Conservation (phyloP, 2,888 invertebrate genomes). For the Patella caerulea region DNA sequence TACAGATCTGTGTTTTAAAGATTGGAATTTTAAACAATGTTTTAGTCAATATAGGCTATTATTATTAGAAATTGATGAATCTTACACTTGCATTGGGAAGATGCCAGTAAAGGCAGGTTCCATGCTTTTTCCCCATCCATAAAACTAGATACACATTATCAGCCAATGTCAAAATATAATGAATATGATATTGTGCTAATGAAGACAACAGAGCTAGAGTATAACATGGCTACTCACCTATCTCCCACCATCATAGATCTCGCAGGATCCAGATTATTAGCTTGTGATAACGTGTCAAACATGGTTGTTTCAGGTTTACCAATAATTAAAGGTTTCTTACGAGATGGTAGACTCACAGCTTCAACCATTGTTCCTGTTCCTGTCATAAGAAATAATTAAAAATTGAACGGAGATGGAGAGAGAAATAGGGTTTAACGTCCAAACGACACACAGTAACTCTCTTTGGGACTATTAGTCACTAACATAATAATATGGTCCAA, state of each 20-base stretch:
- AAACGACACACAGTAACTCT: too few species aligned
- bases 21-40: too few species aligned
- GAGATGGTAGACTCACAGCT: slow-evolving; percentile 87
- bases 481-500: too few species aligned
- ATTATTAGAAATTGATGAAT: too few species aligned
- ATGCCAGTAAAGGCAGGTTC: too few species aligned
- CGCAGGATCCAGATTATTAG: slow-evolving; percentile 82
- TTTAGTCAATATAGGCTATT: too few species aligned
- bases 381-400: slow-evolving; percentile 31
- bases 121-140: too few species aligned
- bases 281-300: slow-evolving; percentile 78
- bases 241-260: slow-evolving; percentile 94
- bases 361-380: slow-evolving; percentile 89
- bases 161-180: not conserved
- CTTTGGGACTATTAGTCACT: too few species aligned
- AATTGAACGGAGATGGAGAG: too few species aligned
- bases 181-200: not conserved
- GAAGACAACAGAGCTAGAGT: not conserved
- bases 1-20: too few species aligned
- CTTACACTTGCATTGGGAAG: too few species aligned
- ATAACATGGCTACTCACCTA: slow-evolving; percentile 75
- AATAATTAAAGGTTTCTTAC: slow-evolving; percentile 84
- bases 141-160: not conserved
- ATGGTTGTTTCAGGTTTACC: slow-evolving; percentile 93
- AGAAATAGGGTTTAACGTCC: too few species aligned